Conservation (phyloP, 1,140 invertebrate genomes). For the Drosophila busckii region DNA sequence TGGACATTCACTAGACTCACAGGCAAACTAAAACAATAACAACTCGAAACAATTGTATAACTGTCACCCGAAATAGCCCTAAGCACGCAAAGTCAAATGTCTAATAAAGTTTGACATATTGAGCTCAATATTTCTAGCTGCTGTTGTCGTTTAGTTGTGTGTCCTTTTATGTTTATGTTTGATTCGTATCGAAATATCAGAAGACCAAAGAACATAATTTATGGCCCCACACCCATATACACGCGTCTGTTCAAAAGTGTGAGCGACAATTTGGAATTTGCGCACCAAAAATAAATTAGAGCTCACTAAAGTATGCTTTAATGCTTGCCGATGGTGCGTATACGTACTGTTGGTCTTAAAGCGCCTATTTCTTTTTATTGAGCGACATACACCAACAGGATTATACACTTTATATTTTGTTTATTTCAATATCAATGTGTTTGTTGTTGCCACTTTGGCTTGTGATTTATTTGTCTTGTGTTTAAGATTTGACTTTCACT, state of each 20-base stretch:
- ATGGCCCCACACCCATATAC: constrained; percentile 31
- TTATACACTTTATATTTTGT: background rate
- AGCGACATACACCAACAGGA: constrained; percentile 18
- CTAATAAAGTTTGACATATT: constrained; percentile 77
- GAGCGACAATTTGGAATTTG: constrained; percentile 44
- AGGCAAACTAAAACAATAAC: constrained; percentile 4
- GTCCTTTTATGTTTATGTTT: constrained; percentile 31
- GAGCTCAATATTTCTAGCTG: constrained; percentile 64
- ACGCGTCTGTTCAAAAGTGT: constrained; percentile 3
- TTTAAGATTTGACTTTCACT: constrained; percentile 60
- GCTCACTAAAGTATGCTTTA: constrained; percentile 57
- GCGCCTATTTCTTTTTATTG: constrained; percentile 26
- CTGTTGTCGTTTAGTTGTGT: constrained; percentile 22
- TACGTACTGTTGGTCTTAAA: constrained; percentile 32
- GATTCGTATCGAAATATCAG: constrained; percentile 12
- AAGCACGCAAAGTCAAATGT: constrained; percentile 72
- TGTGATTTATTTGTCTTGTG: constrained; percentile 64
- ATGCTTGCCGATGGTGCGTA: constrained; percentile 40
- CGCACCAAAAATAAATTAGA: constrained; percentile 45
- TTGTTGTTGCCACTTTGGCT: constrained; percentile 39
- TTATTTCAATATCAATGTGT: background rate
- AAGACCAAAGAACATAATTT: constrained; percentile 49
- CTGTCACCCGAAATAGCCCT: constrained; percentile 68
- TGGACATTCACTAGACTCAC: constrained; percentile 59
- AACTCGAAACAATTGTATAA: constrained; percentile 68